These are phyloP conservation scores for Ctenomys sociabilis DNA, from an alignment of 2,113 vertebrate genomes.

Conservation along the genomic window DNA sequence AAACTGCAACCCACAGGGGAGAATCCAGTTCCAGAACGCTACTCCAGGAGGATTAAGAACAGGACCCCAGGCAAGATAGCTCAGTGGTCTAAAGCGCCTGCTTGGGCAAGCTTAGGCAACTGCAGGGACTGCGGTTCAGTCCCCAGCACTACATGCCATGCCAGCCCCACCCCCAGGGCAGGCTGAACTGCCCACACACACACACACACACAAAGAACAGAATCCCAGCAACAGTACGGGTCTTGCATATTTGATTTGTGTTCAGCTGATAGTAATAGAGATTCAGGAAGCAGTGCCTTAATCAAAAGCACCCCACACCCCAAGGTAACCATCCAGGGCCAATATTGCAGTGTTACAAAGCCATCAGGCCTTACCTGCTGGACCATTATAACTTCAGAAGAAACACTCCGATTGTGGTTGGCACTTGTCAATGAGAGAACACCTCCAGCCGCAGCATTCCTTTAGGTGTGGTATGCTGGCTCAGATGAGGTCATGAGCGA, in stretches of 20 bases:
- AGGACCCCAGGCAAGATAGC: not conserved
- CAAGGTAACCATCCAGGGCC: not conserved
- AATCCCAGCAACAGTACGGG: not conserved
- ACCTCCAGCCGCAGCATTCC: not conserved
- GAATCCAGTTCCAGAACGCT: not conserved
- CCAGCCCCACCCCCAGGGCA: too few species aligned
- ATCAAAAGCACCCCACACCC: not conserved
- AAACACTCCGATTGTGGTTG: not conserved
- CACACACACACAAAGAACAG: not conserved
- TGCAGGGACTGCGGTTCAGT: too few species aligned
- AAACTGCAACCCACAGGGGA: not conserved
- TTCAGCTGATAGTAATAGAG: not conserved
- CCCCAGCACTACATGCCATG: too few species aligned
- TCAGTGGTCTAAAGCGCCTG: too few species aligned
- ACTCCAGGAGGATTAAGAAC: not conserved
- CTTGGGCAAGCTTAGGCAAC: too few species aligned
- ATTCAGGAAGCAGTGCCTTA: not conserved
- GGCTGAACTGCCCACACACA: too few species aligned
- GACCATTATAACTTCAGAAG: not conserved
- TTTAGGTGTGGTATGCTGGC: not conserved
- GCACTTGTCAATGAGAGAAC: not conserved
- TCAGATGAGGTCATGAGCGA: slow-evolving; percentile 14
- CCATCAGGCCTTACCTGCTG: not conserved
- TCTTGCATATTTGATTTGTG: not conserved
- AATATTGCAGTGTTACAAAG: not conserved